These are phyloP conservation scores for Melanaphis sacchari DNA, from an alignment of 1,140 invertebrate genomes.

Conservation along the genomic window DNA sequence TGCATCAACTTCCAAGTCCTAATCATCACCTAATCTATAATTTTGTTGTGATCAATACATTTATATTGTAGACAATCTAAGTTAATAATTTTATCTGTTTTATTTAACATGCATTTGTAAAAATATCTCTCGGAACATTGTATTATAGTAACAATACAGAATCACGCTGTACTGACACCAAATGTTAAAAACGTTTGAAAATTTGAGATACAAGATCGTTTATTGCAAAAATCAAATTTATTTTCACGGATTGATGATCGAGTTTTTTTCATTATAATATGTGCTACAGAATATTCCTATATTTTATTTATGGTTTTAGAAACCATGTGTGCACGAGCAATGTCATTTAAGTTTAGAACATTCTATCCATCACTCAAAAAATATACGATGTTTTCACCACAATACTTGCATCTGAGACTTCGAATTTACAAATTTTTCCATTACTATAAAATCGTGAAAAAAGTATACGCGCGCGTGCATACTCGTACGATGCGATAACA, in stretches of 20 bases:
- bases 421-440: conserved; percentile 23
- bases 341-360: background rate
- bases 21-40: background rate
- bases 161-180: background rate
- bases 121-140: background rate
- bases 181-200: background rate
- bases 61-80: background rate
- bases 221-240: background rate
- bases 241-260: background rate
- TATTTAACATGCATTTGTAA: background rate
- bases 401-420: background rate
- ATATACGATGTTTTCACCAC: background rate
- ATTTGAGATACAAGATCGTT: background rate
- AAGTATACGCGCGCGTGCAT: background rate
- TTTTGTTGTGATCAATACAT: background rate
- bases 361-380: background rate
- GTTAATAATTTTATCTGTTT: background rate
- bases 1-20: no score
- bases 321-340: background rate
- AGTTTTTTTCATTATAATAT: background rate
- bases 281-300: background rate
- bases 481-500: background rate
- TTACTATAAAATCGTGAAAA: conserved; percentile 1
- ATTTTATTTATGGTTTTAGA: conserved; percentile 13
- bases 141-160: background rate